A percentile compares a stretch with the other conserved stretches of the same genome.
phyloP scores from a whole-genome alignment of 2,797 vertebrate species.

The Pseudochirops corinnae region DNA sequence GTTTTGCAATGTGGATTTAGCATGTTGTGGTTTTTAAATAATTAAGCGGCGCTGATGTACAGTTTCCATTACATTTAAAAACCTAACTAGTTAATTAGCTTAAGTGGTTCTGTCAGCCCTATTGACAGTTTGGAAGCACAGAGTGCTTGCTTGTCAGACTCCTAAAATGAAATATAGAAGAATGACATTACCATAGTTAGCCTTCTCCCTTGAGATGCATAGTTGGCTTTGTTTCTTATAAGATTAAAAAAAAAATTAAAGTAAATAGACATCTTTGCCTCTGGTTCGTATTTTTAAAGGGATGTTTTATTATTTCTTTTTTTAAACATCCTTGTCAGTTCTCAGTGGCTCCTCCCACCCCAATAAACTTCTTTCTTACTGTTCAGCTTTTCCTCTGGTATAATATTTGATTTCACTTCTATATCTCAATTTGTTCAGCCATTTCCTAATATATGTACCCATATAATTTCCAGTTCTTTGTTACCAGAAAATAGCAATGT shows the following conservation, averaged over 20 bases:
- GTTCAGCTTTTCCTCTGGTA: neutral
- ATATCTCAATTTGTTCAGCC: neutral
- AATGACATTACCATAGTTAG: neutral
- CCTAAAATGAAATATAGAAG: constrained; percentile 20
- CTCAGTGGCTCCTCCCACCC: neutral
- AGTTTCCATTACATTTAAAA: constrained; percentile 54
- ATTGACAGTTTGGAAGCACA: constrained; percentile 32
- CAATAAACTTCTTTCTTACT: neutral
- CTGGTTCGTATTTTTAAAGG: neutral
- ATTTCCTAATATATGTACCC: neutral
- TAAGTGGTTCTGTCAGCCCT: constrained; percentile 65
- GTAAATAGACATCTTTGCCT: constrained; percentile 15
- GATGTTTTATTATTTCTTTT: neutral
- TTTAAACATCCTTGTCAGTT: neutral
- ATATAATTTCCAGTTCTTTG: neutral
- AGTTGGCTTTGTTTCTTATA: constrained; percentile 46
- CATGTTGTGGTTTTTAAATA: constrained; percentile 62
- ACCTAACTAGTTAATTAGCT: constrained; percentile 64
- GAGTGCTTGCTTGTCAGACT: constrained; percentile 35
- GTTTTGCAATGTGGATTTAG: constrained; percentile 62
- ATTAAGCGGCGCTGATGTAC: constrained; percentile 41
- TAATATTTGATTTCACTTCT: neutral
- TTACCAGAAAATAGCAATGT: neutral
- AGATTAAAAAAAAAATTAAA: constrained; percentile 42
- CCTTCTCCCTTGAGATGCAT: neutral